Base-by-base conservation (phyloP, 2,888 invertebrate genomes). In the Eupithecia dodoneata region DNA sequence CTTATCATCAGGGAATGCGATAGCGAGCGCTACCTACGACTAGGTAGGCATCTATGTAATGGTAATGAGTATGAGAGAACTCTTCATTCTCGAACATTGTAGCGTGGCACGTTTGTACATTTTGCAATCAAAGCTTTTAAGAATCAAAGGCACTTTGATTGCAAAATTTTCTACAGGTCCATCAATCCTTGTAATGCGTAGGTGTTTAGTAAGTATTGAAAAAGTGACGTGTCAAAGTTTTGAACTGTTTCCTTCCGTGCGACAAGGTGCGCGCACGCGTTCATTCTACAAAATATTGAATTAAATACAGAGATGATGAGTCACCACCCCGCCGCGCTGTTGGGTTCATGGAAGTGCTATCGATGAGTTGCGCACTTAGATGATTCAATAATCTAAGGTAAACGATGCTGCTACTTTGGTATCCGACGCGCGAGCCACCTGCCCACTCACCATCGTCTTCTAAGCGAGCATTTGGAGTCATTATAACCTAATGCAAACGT, bases 321-420 rank as follows among this genome's bases (percentile, higher is more conserved):
- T 81, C 78, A 75, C 15, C 42, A 7, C 30, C 10, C 10, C 45
- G n/a, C 15, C 42, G 6, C 55, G 42, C 66, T n/a, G 52, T 49
- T 55, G 81, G 80, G 83, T 85, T 86, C 85, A 83, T 81, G 82
- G 83, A 84, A 85, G 79, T 85, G 80, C 86, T 84, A 83, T 81
- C 81, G 75, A 76, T 80, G 44, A 6, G n/a, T 71, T 77, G 72
- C 74, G 72, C 73, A n/a, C n/a, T n/a, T n/a, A n/a, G n/a, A n/a
- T n/a, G n/a, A n/a, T n/a, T n/a, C n/a, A n/a, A n/a, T n/a, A n/a
- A 67, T 72, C 75, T 75, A 47, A 45, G 67, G 41, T 63, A 63
- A 63, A 30, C 12, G 30, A 30, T 30, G 30, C 30, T 30, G 30
- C 30, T 30, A 30, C 63, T 66, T 52, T 5, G 4, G 15, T 52